These are phyloP conservation scores for Mythimna pallens DNA, from an alignment of 2,888 invertebrate species.

Conservation along the genomic window DNA sequence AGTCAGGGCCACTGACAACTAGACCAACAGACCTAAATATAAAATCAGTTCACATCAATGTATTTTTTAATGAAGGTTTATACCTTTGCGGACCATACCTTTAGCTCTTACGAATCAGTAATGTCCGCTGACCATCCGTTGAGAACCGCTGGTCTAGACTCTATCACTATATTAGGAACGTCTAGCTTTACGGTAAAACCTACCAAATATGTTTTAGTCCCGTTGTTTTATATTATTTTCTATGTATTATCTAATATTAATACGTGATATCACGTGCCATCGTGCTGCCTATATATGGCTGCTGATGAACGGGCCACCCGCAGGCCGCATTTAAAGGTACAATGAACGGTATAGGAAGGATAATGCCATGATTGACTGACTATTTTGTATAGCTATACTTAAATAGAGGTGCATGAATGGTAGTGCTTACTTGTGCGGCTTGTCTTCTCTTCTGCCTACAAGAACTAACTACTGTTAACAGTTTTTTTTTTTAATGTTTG, in stretches of 20 bases:
- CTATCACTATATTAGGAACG: slow-evolving; percentile 7
- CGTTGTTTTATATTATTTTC: slow-evolving; percentile 49
- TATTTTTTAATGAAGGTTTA: neutral
- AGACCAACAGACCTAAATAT: too few relatives aligned
- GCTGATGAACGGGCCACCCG: slow-evolving; percentile 41
- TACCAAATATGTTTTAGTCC: slow-evolving; percentile 42
- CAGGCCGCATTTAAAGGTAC: slow-evolving; percentile 15
- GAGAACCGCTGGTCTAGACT: slow-evolving; percentile 4
- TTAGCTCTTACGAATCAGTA: too few relatives aligned
- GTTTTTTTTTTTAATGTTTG: too few relatives aligned
- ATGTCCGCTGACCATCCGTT: too few relatives aligned
- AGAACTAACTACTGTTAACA: too few relatives aligned
- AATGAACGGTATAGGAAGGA: slow-evolving; percentile 28
- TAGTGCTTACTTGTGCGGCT: neutral
- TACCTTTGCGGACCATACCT: too few relatives aligned
- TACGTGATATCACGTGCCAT: slow-evolving; percentile 37
- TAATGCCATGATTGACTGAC: slow-evolving; percentile 8
- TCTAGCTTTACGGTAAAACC: slow-evolving; percentile 41
- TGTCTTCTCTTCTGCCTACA: neutral
- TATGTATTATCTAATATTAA: slow-evolving; percentile 51
- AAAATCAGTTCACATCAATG: too few relatives aligned
- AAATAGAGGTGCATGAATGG: neutral
- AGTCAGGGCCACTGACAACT: too few relatives aligned
- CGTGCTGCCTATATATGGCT: slow-evolving; percentile 23
- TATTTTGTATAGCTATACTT: neutral